Evolutionary conservation across 1,140 invertebrate genomes (phyloP), one percentile per base, ranked within the genome.

Genomic region (Belonocnema kinseyi): DNA sequence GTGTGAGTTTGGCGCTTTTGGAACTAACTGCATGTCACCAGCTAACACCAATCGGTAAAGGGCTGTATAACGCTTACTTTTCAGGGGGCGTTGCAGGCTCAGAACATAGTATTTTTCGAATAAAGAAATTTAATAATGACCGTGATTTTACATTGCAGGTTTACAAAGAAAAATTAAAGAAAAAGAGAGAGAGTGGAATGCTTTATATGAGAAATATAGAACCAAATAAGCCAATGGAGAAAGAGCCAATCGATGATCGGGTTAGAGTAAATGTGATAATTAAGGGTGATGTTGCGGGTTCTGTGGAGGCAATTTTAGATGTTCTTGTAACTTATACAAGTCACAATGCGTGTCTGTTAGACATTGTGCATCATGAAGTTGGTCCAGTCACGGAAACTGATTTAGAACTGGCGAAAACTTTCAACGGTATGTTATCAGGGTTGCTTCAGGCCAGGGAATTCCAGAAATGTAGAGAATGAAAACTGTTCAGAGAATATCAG

Each of bases 231-330:
- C n/a, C 93, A 3, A 83, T 94, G 50, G 93, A 94, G 92, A 90
- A 91, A 53, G 84, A 88, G 33, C 86, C 86, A 14, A 86, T 91
- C 72, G 91, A 92, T 77, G 87, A 83, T 11, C 83, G 85, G 12
- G 92, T 93, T 2, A 88, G 88, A 74, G 82, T 95, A 14, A 93
- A 93, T 85, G 75, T 95, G n/a, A 90, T 95, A 19, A 76, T 95
- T 16, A 95, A 95, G 89, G 93, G 94, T 46, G 97, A 98, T 90
- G 97, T 98, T 3, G 94, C 96, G 89, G 97, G 97, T 0, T 98
- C 97, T 12, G 93, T 99, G 11, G 98, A 99, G 91, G 98, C 98
- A 1, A 97, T 99, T 80, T 90, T 99, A 54, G 96, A 99, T 90
- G 95, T 97, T 46, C 88, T 99, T 33, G 96, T 97, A 73, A 97